Evolutionary conservation across 2,888 invertebrate genomes (phyloP).

Genomic region (Chaetoderma sp.): DNA sequence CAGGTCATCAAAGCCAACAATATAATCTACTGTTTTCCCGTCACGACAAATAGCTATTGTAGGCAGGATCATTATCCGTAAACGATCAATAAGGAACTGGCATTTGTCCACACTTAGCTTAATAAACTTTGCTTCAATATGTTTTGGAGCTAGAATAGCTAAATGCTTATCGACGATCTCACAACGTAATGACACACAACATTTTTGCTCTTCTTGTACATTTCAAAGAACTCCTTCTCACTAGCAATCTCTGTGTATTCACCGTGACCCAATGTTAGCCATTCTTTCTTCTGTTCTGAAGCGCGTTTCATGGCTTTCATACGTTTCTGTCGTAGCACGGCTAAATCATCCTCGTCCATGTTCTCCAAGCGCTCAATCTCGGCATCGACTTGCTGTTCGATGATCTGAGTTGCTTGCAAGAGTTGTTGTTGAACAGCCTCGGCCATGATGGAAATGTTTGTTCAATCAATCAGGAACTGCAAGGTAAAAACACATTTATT

Average conservation of each 20-base stretch:
- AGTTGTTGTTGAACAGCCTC: conserved; percentile 70
- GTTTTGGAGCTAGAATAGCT: conserved; percentile 85
- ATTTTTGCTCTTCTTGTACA: conserved; percentile 89
- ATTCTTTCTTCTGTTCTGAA: conserved; percentile 83
- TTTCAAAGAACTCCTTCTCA: conserved; percentile 93
- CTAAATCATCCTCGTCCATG: conserved; percentile 85
- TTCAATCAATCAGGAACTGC: too few species aligned
- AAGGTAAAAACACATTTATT: too few species aligned
- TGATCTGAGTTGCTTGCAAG: conserved; percentile 77
- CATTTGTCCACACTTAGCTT: conserved; percentile 90
- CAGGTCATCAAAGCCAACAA: conserved; percentile 93
- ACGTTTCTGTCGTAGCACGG: conserved; percentile 83
- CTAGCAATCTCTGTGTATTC: conserved; percentile 78
- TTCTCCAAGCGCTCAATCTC: conserved; percentile 88
- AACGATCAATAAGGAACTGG: conserved; percentile 87
- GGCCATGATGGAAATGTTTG: too few species aligned
- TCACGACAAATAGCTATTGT: conserved; percentile 88
- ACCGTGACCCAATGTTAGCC: conserved; percentile 90
- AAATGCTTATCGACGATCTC: conserved; percentile 95
- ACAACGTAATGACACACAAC: conserved; percentile 90
- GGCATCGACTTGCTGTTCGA: conserved; percentile 90
- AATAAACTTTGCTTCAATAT: conserved; percentile 85
- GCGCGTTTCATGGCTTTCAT: conserved; percentile 86
- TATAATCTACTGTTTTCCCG: conserved; percentile 87
- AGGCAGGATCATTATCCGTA: conserved; percentile 91